These are phyloP conservation scores for Notothenia rossii DNA, from an alignment of 2,113 vertebrate species.

Conservation along the genomic window DNA sequence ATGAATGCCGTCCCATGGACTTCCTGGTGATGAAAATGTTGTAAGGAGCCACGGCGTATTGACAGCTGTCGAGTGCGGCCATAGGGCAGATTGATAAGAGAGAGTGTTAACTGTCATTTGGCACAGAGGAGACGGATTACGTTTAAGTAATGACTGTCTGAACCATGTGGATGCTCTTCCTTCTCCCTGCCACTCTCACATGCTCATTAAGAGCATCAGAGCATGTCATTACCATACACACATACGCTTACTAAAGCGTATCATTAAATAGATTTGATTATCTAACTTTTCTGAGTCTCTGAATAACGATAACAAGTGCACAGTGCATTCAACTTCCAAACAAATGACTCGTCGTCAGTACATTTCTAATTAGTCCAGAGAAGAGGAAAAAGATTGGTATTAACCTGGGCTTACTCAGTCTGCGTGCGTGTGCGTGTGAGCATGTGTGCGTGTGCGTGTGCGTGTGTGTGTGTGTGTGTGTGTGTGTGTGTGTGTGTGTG, in stretches of 20 bases:
- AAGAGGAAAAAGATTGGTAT: conserved; percentile 75
- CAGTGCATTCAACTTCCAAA: conserved; percentile 73
- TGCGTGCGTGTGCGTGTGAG: conserved; percentile 22
- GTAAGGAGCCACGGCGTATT: conserved; percentile 52
- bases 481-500: conserved; percentile 10
- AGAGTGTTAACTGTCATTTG: conserved; percentile 49
- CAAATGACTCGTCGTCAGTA: conserved; percentile 70
- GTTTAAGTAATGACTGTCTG: conserved; percentile 49
- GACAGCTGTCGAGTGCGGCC: conserved; percentile 60
- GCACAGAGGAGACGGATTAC: conserved; percentile 42
- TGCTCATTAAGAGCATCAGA: conserved; percentile 72
- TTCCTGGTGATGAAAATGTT: conserved; percentile 48
- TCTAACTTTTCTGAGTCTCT: conserved; percentile 64
- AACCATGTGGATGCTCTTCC: conserved; percentile 32
- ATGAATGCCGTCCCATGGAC: conserved; percentile 1
- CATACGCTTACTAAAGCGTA: conserved; percentile 64
- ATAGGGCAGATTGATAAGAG: conserved; percentile 66
- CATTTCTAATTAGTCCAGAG: conserved; percentile 78
- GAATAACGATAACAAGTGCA: conserved; percentile 70
- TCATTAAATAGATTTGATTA: conserved; percentile 80
- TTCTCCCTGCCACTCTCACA: conserved; percentile 50
- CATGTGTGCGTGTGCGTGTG: conserved; percentile 7
- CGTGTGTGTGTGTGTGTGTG: conserved; percentile 41
- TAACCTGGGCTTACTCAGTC: conserved; percentile 70
- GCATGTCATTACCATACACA: conserved; percentile 75